These are phyloP conservation scores for Callimorpha dominula DNA, from an alignment of 2,888 invertebrate genomes.

Conservation along the genomic window DNA sequence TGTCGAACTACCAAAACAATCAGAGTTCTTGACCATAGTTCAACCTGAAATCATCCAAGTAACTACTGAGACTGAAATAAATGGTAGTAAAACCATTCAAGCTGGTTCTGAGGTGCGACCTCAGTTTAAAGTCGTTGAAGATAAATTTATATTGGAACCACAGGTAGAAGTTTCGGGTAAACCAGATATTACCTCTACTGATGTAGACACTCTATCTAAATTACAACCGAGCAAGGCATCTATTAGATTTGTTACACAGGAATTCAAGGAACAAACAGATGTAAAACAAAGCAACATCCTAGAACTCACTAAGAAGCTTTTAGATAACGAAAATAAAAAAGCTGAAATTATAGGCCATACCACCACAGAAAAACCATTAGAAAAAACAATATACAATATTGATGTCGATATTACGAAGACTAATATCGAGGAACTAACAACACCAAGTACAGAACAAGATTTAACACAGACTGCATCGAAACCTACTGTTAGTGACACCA, in stretches of 20 bases:
- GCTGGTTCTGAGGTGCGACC: background rate
- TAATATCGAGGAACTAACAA: slow-evolving; percentile 13
- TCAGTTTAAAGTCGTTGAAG: background rate
- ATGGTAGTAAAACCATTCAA: background rate
- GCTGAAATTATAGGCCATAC: slow-evolving; percentile 25
- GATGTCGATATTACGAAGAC: slow-evolving; percentile 15
- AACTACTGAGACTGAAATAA: background rate
- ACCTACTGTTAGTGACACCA: slow-evolving; percentile 26
- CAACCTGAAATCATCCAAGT: background rate
- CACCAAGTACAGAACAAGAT: slow-evolving; percentile 14
- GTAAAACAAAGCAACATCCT: slow-evolving; percentile 39
- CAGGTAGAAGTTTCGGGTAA: background rate
- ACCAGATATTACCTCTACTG: background rate
- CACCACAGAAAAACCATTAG: slow-evolving; percentile 14
- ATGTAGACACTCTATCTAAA: background rate
- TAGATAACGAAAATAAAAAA: slow-evolving; percentile 55
- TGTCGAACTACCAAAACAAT: slow-evolving; percentile 10
- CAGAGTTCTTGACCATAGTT: slow-evolving; percentile 12
- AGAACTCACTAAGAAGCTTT: slow-evolving; percentile 52
- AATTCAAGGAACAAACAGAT: slow-evolving; percentile 24
- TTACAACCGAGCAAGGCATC: background rate
- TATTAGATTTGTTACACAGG: slow-evolving; percentile 22
- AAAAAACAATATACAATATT: background rate
- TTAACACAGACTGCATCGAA: slow-evolving; percentile 9
- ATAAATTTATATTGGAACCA: background rate